These are phyloP conservation scores for Sinocyclocheilus anophthalmus DNA, from an alignment of 2,113 vertebrate genomes.

Conservation along the genomic window DNA sequence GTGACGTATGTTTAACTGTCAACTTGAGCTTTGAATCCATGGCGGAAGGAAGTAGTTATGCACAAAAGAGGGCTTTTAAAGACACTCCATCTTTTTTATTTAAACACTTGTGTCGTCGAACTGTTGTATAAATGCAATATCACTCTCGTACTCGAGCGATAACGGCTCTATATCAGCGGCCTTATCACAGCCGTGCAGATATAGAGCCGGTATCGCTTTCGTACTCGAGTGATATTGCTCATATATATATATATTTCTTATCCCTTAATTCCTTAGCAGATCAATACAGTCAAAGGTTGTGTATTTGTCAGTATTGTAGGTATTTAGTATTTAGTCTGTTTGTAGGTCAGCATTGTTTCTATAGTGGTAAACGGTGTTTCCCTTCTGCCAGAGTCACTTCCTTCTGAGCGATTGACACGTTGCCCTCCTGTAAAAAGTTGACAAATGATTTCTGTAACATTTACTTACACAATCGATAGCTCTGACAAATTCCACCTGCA, in stretches of 20 bases:
- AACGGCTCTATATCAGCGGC: too few relatives aligned
- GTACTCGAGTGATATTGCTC: too few relatives aligned
- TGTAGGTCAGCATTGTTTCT: slow-evolving; percentile 42
- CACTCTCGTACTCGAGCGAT: too few relatives aligned
- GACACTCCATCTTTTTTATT: too few relatives aligned
- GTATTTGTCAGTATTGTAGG: background rate
- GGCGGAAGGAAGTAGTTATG: too few relatives aligned
- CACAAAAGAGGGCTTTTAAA: too few relatives aligned
- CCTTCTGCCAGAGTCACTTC: slow-evolving; percentile 55
- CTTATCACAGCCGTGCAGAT: too few relatives aligned
- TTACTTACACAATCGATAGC: slow-evolving; percentile 93
- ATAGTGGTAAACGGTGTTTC: slow-evolving; percentile 48
- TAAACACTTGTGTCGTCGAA: too few relatives aligned
- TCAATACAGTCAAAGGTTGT: slow-evolving; percentile 7
- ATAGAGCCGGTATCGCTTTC: too few relatives aligned
- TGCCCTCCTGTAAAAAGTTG: slow-evolving; percentile 82
- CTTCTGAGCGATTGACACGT: slow-evolving; percentile 77
- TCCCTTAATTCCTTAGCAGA: slow-evolving; percentile 45
- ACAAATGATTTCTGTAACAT: slow-evolving; percentile 95
- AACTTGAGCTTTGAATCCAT: too few relatives aligned
- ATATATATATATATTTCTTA: slow-evolving; percentile 50
- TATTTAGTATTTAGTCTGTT: slow-evolving; percentile 28
- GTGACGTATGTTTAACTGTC: too few relatives aligned
- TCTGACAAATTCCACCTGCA: slow-evolving; percentile 91
- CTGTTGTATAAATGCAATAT: too few relatives aligned